A percentile compares a stretch with the other conserved stretches of the same genome.
Evolutionary conservation across 2,888 invertebrate species (phyloP).

Genomic region (Cantharis lateralis): DNA sequence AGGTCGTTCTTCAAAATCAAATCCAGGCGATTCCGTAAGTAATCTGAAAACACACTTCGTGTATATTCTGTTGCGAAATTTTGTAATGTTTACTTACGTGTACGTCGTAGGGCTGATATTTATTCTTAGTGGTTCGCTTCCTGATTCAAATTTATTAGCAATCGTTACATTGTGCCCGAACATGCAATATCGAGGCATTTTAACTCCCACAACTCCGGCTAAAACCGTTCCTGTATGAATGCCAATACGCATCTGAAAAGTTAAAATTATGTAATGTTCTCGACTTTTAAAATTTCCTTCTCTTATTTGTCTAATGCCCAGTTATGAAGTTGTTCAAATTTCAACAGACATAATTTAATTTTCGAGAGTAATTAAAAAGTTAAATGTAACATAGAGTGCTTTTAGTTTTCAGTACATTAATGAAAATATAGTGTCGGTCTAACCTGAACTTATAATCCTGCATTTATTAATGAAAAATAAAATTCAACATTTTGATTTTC

Average conservation of each 20-base stretch:
- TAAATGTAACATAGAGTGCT: background rate
- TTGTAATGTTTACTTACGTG: slow-evolving; percentile 67
- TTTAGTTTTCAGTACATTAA: background rate
- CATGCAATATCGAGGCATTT: slow-evolving; percentile 91
- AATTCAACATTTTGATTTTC: no score
- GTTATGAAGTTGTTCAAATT: background rate
- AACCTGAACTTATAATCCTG: background rate
- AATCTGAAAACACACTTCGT: slow-evolving; percentile 61
- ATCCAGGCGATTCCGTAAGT: slow-evolving; percentile 76
- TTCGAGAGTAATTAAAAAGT: background rate
- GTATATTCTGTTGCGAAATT: background rate
- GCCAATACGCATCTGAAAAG: slow-evolving; percentile 88
- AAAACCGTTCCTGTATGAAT: slow-evolving; percentile 91
- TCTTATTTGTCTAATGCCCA: background rate
- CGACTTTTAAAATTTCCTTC: background rate
- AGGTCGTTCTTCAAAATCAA: slow-evolving; percentile 75
- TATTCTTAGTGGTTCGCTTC: slow-evolving; percentile 87
- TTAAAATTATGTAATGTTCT: background rate
- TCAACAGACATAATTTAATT: background rate
- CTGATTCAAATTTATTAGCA: slow-evolving; percentile 95
- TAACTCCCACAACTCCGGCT: slow-evolving; percentile 92
- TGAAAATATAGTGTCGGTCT: background rate
- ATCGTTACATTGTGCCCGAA: slow-evolving; percentile 95
- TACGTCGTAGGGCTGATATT: slow-evolving; percentile 94
- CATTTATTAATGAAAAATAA: no score